These are phyloP conservation scores for Talpa occidentalis DNA, from an alignment of 2,113 vertebrate species.

Conservation along the genomic window DNA sequence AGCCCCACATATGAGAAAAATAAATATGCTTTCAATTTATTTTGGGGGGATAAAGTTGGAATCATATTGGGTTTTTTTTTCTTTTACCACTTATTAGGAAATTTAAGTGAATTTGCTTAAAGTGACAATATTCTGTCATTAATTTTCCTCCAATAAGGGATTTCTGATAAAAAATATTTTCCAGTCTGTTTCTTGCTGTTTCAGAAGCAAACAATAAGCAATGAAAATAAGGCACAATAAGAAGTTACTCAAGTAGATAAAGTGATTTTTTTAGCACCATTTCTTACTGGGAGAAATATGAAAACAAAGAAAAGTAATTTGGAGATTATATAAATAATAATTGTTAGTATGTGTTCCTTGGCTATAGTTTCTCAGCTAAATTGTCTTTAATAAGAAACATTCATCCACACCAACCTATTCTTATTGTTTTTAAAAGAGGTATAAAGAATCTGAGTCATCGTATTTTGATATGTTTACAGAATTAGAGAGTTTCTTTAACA, in stretches of 20 bases:
- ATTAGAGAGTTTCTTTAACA: not conserved
- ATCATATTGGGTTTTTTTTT: not conserved
- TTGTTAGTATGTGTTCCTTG: not conserved
- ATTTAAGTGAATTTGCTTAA: not conserved
- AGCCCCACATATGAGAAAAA: not conserved
- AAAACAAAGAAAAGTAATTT: conserved; percentile 18
- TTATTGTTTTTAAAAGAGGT: not conserved
- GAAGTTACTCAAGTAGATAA: not conserved
- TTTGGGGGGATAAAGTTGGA: conserved; percentile 16
- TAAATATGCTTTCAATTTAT: not conserved
- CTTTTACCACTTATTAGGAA: conserved; percentile 10
- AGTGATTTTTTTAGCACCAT: not conserved
- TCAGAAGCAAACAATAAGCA: conserved; percentile 7
- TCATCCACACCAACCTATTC: not conserved
- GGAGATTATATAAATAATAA: not conserved
- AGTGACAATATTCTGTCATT: not conserved
- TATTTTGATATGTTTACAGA: not conserved
- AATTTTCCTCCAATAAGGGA: not conserved
- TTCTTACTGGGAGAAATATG: not conserved
- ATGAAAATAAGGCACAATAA: not conserved
- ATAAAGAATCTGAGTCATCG: not conserved
- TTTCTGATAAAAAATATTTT: conserved; percentile 31
- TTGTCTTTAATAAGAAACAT: not conserved
- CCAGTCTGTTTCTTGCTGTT: not conserved
- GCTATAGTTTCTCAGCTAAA: not conserved